Conservation (phyloP, 1,140 invertebrate genomes). For the Drosophila neocordata region DNA sequence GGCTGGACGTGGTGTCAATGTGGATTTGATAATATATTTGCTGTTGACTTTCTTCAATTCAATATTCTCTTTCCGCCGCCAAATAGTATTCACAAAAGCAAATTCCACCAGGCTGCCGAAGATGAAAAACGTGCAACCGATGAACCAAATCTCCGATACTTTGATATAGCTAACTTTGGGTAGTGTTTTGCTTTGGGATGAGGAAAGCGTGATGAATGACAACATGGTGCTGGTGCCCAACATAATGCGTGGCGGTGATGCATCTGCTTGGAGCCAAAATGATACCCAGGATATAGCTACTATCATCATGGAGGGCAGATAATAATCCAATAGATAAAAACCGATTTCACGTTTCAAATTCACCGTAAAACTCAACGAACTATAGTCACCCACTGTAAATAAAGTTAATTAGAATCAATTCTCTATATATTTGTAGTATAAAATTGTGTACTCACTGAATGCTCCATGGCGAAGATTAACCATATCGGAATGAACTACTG, state of each 20-base stretch:
- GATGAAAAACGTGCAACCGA: slow-evolving; percentile 92
- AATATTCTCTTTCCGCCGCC: slow-evolving; percentile 91
- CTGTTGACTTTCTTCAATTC: slow-evolving; percentile 93
- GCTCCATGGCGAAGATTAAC: slow-evolving; percentile 86
- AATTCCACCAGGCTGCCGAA: slow-evolving; percentile 94
- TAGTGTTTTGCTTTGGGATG: slow-evolving; percentile 89
- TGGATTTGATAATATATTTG: slow-evolving; percentile 92
- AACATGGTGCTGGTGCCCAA: slow-evolving; percentile 92
- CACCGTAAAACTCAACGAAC: slow-evolving; percentile 90
- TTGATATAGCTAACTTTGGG: slow-evolving; percentile 95
- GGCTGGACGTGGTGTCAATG: slow-evolving; percentile 89
- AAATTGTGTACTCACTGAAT: slow-evolving; percentile 84
- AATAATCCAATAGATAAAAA: slow-evolving; percentile 95
- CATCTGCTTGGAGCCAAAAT: slow-evolving; percentile 94
- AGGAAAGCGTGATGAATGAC: slow-evolving; percentile 93
- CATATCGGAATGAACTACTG: slow-evolving; percentile 85
- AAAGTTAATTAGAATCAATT: background rate
- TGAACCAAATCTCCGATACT: slow-evolving; percentile 94
- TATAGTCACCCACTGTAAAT: slow-evolving; percentile 90
- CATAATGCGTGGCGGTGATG: slow-evolving; percentile 91
- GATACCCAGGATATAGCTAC: slow-evolving; percentile 95
- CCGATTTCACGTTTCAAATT: slow-evolving; percentile 91
- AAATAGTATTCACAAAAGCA: slow-evolving; percentile 94
- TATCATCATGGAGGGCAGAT: slow-evolving; percentile 93
- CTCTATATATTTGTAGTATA: background rate